Conservation (phyloP, 2,888 invertebrate species). For the Andrena dorsata region DNA sequence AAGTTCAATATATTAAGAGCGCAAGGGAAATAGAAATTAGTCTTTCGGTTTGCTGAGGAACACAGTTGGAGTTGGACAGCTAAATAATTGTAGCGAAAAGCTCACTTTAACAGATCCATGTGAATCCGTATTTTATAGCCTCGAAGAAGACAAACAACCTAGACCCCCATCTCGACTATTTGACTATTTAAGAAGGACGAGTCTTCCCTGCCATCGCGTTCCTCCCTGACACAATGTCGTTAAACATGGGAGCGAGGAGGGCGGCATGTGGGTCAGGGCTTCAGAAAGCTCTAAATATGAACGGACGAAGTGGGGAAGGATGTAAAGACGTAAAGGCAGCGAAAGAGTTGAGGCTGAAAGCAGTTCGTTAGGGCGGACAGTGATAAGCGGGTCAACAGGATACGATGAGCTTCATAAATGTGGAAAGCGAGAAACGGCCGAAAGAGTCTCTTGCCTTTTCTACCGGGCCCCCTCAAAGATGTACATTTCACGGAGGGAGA, state of each 20-base stretch:
- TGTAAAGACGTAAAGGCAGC: conserved; percentile 61
- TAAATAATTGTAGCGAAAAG: no score
- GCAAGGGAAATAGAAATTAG: no score
- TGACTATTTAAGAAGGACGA: background rate
- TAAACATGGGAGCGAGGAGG: conserved; percentile 1
- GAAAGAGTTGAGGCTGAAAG: conserved; percentile 59
- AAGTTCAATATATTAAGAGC: no score
- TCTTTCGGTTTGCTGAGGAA: no score
- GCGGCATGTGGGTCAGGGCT: conserved; percentile 59
- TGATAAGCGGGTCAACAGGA: conserved; percentile 67
- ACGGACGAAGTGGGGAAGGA: conserved; percentile 51
- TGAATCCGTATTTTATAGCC: no score
- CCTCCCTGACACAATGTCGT: conserved; percentile 50
- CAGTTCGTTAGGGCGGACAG: conserved; percentile 66
- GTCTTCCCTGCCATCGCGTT: conserved; percentile 11
- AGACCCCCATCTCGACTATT: background rate
- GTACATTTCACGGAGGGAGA: conserved; percentile 26
- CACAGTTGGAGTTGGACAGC: no score
- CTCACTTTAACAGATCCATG: no score
- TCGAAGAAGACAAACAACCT: background rate
- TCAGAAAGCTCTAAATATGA: conserved; percentile 61
- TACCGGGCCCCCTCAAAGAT: conserved; percentile 6
- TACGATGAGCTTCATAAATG: conserved; percentile 60
- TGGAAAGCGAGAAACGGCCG: conserved; percentile 58
- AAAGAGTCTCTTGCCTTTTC: conserved; percentile 42